These are phyloP conservation scores for Psittacula derbiana DNA, from an alignment of 2,797 vertebrate genomes.

Conservation along the genomic window DNA sequence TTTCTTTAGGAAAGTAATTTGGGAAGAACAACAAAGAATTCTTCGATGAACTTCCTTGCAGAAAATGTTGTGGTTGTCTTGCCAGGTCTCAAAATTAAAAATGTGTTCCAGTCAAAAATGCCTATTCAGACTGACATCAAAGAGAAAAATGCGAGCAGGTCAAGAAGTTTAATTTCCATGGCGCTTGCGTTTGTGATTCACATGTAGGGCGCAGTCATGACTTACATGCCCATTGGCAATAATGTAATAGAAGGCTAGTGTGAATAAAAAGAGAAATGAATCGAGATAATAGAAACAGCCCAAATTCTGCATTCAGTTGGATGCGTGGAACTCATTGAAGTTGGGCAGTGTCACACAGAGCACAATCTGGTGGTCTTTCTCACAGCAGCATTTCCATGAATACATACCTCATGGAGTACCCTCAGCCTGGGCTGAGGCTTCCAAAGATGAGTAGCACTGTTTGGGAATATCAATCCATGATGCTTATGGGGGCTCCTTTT, in stretches of 20 bases:
- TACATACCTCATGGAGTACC: neutral
- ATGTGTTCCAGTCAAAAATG: constrained; percentile 63
- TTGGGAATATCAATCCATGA: neutral
- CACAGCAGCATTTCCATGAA: neutral
- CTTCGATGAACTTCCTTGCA: neutral
- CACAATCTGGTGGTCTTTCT: neutral
- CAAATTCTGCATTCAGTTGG: neutral
- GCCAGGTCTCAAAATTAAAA: constrained; percentile 59
- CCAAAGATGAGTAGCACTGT: neutral
- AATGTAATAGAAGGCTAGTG: constrained; percentile 33
- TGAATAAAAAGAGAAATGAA: constrained; percentile 24
- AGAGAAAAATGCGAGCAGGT: constrained; percentile 58
- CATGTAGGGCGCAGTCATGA: constrained; percentile 37
- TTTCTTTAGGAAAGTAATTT: neutral
- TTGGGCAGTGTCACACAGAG: neutral
- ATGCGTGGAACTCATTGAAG: neutral
- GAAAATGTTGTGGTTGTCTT: constrained; percentile 38
- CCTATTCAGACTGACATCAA: constrained; percentile 71
- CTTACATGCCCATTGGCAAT: constrained; percentile 70
- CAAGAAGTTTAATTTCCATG: constrained; percentile 74
- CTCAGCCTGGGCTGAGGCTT: neutral
- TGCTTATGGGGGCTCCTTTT: neutral
- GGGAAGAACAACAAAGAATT: constrained; percentile 38
- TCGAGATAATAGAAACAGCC: neutral
- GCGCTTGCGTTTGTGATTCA: constrained; percentile 66